Base-by-base conservation (phyloP, 2,113 vertebrate species). In the Rhipidura dahli region DNA sequence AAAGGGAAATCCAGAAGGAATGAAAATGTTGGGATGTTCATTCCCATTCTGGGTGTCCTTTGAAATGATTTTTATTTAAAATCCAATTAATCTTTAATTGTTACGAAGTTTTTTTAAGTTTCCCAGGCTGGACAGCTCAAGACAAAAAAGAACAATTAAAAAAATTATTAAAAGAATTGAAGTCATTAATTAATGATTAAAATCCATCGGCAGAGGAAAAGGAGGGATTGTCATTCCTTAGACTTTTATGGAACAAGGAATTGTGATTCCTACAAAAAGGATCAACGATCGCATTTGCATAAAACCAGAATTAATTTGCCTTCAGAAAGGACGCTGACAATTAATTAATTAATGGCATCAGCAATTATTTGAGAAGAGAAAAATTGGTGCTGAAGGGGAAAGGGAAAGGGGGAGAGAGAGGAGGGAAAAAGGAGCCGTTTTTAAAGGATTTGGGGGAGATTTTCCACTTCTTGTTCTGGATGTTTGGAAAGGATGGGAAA, bases 211-310 rank as follows among this genome's bases (percentile, higher is more conserved):
- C 33, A 47, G 22, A 72, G 9, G 45, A 35, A 63, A 75, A 40
- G 78, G 27, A 80, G 13, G 4, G 30, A 80, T 61, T 77, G 18
- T 31, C 9, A 40, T 49, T 76, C 49, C 15, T 83, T 49, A 20
- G 22, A 40, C 7, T 37, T 7, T 13, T 64, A 22, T 0, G 0
- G 51, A 83, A n/a, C 3, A 68, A 45, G 17, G 8, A 59, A 7
- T 6, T 28, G 11, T 47, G 30, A 59, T 77, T 57, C 47, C 27
- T 68, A 6, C 30, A 54, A 40, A 59, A 15, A 5, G 18, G 21
- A 87, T 27, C 4, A 24, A 69, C 75, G 7, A 51, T 11, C 44
- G 50, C 15, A 19, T 83, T 89, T 72, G 10, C 9, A 20, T 33
- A 15, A 0, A 2, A 35, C 33, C 6, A 72, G 27, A 69, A 61